Percentiles rank a stretch among this genome's conserved stretches.
phyloP scores from a whole-genome alignment of 1,140 invertebrate species.

The Armadillidium nasatum region DNA sequence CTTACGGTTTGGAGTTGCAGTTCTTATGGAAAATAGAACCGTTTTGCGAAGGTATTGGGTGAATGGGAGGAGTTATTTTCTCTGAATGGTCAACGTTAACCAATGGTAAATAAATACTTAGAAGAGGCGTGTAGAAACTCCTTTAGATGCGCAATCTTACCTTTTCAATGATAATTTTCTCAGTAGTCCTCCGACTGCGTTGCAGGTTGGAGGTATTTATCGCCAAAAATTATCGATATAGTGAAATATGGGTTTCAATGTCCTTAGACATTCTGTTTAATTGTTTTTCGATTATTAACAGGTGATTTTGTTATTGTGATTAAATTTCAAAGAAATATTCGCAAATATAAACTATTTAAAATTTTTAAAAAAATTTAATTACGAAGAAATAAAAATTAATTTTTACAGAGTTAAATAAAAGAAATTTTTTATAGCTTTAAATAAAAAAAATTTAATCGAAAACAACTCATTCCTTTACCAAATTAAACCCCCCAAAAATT shows the following conservation, averaged over 20 bases:
- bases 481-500: too few species aligned
- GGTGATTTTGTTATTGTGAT: too few species aligned
- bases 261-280: neutral
- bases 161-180: neutral
- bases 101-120: neutral
- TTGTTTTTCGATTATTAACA: too few species aligned
- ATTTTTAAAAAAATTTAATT: too few species aligned
- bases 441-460: too few species aligned
- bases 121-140: neutral
- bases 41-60: constrained; percentile 8
- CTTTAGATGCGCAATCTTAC: constrained; percentile 7
- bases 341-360: too few species aligned
- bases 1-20: constrained; percentile 7
- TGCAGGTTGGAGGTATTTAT: neutral
- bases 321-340: too few species aligned
- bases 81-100: neutral
- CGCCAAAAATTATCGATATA: neutral
- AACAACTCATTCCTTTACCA: too few species aligned
- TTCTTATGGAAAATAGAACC: constrained; percentile 3
- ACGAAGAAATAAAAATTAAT: too few species aligned
- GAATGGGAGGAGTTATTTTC: neutral
- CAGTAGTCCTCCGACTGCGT: constrained; percentile 3
- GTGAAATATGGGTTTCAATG: neutral
- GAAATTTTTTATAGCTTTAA: too few species aligned
- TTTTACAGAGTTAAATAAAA: too few species aligned